phyloP scores from a whole-genome alignment of 2,888 invertebrate genomes.

The Amiota mariae region DNA sequence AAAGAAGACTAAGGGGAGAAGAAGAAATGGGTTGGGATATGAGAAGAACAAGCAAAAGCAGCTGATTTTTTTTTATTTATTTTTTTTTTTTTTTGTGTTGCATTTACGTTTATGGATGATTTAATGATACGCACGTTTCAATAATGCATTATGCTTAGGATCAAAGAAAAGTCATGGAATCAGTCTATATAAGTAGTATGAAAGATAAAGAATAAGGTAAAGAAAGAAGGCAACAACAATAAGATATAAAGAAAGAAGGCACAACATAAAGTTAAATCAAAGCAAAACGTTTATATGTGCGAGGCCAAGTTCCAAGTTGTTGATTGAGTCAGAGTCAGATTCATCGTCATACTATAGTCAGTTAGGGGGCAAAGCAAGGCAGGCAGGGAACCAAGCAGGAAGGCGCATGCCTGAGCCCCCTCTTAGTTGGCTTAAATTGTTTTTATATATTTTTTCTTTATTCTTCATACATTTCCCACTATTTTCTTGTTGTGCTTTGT shows the following conservation, averaged over 20 bases:
- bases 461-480: background rate
- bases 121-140: constrained; percentile 64
- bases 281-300: constrained; percentile 20
- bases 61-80: constrained; percentile 52
- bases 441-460: background rate
- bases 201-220: background rate
- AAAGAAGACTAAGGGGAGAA: background rate
- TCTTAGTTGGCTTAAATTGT: background rate
- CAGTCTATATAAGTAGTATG: too few species aligned
- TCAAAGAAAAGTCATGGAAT: constrained; percentile 1
- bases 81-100: too few species aligned
- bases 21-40: background rate
- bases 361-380: too few species aligned
- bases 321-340: too few species aligned
- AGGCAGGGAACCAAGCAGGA: too few species aligned
- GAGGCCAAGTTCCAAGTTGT: constrained; percentile 21
- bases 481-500: constrained; percentile 3
- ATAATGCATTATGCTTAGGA: constrained; percentile 41
- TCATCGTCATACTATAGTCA: too few species aligned
- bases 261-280: background rate
- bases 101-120: constrained; percentile 32
- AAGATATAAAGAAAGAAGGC: background rate
- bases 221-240: background rate
- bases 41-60: constrained; percentile 50
- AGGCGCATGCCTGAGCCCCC: too few species aligned